A percentile compares a stretch with the other conserved stretches of the same genome.
Conservation (phyloP, 2,888 invertebrate genomes). For the Leuctra nigra region DNA sequence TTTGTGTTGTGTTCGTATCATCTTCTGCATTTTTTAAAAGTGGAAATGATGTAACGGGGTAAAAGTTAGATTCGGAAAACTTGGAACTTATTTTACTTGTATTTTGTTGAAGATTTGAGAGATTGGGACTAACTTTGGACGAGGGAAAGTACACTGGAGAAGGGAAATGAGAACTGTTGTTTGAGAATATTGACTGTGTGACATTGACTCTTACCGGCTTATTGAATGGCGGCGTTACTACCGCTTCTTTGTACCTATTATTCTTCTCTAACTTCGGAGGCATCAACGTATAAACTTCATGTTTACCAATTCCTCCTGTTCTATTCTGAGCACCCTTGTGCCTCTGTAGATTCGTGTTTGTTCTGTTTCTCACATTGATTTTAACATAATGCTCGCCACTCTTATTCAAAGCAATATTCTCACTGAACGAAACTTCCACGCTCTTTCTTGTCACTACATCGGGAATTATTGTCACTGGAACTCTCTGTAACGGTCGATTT, state of each 20-base stretch:
- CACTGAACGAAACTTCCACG: conserved; percentile 17
- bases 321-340: too few species aligned
- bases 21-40: conserved; percentile 4
- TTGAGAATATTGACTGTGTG: too few species aligned
- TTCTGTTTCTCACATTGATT: too few species aligned
- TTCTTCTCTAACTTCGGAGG: background rate
- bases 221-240: too few species aligned
- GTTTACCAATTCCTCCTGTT: background rate
- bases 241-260: too few species aligned
- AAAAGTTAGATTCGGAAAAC: conserved; percentile 4
- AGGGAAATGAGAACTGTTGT: too few species aligned
- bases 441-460: conserved; percentile 21
- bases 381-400: too few species aligned
- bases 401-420: conserved; percentile 7
- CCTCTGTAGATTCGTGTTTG: too few species aligned
- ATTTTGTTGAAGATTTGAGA: background rate
- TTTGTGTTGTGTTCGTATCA: background rate
- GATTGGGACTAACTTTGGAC: too few species aligned
- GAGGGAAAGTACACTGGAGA: too few species aligned
- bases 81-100: background rate
- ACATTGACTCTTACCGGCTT: too few species aligned
- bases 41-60: conserved; percentile 8
- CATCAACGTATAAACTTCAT: background rate
- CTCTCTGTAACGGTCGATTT: too few species aligned
- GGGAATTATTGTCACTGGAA: background rate